These are phyloP conservation scores for Apodemus sylvaticus DNA, from an alignment of 2,113 vertebrate species.

Conservation along the genomic window DNA sequence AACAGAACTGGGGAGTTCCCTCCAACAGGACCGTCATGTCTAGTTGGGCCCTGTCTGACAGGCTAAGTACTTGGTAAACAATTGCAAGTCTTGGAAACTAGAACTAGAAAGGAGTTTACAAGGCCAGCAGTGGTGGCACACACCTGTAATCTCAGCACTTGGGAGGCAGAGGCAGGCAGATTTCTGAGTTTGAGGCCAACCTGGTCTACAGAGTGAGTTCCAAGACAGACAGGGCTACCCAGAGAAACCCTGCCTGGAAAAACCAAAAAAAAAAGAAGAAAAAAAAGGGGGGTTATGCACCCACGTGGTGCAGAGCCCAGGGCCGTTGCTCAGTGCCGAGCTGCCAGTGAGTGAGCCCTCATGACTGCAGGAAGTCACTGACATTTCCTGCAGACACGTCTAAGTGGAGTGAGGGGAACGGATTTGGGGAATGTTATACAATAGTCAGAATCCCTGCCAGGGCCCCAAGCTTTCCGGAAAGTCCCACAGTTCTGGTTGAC, in stretches of 20 bases:
- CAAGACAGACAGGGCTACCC: too few relatives aligned
- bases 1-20: accelerated
- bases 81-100: background rate
- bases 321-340: accelerated
- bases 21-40: background rate
- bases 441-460: background rate
- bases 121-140: too few relatives aligned
- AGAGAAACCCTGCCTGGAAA: too few relatives aligned
- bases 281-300: too few relatives aligned
- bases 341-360: background rate
- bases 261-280: too few relatives aligned
- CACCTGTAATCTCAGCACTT: too few relatives aligned
- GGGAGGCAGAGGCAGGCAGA: too few relatives aligned
- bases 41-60: accelerated
- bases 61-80: background rate
- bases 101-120: too few relatives aligned
- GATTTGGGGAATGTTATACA: accelerated
- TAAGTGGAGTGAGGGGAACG: background rate
- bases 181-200: too few relatives aligned
- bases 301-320: background rate
- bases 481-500: background rate
- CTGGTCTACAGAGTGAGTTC: too few relatives aligned
- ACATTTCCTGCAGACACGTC: background rate
- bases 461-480: background rate
- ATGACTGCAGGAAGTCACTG: background rate